A percentile compares a stretch with the other conserved stretches of the same genome.
Conservation (phyloP, 2,113 vertebrate species). For the Osmerus mordax region DNA sequence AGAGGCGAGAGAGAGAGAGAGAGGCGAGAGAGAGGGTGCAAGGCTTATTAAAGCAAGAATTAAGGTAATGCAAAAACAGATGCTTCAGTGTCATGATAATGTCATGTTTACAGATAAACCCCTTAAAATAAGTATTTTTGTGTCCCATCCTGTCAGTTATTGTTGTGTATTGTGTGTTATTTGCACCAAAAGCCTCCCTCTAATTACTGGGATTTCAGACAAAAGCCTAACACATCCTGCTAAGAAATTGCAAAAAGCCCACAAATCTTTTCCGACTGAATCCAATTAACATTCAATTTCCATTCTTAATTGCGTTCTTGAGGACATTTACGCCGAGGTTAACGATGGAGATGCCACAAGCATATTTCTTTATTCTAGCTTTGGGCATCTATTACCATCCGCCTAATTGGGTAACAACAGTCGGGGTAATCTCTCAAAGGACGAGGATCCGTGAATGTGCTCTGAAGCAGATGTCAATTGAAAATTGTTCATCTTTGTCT, state of each 20-base stretch:
- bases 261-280: not conserved
- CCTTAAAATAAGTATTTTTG: too few species aligned
- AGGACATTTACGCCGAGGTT: slow-evolving; percentile 1
- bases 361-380: slow-evolving; percentile 14
- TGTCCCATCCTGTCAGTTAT: too few species aligned
- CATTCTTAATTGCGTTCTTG: not conserved
- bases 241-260: not conserved
- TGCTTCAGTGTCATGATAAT: too few species aligned
- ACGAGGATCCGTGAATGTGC: slow-evolving; percentile 3
- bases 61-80: too few species aligned
- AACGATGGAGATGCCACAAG: not conserved
- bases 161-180: too few species aligned
- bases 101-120: too few species aligned
- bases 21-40: too few species aligned
- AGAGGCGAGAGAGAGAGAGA: too few species aligned
- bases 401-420: slow-evolving; percentile 26
- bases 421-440: not conserved
- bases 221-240: not conserved
- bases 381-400: slow-evolving; percentile 15
- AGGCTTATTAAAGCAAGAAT: too few species aligned
- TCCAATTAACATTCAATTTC: not conserved
- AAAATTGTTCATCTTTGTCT: not conserved
- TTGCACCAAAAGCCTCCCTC: not conserved
- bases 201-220: not conserved
- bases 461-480: not conserved